phyloP scores from a whole-genome alignment of 2,888 invertebrate species.

The Odiellus spinosus region DNA sequence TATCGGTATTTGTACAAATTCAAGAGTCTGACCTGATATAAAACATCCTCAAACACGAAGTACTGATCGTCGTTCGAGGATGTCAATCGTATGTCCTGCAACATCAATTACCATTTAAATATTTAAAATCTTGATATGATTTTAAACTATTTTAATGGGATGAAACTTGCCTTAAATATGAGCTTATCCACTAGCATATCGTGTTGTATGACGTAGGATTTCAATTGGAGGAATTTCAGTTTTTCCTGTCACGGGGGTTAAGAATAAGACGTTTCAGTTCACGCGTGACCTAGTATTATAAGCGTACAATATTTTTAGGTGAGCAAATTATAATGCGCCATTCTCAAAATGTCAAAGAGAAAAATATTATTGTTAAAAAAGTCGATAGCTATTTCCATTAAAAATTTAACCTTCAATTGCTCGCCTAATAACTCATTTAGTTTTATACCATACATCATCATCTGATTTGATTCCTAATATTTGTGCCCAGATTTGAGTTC shows the following conservation, averaged over 20 bases:
- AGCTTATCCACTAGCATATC: constrained; percentile 86
- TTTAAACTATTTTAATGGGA: not conserved
- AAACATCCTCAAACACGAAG: constrained; percentile 88
- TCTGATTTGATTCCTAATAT: constrained; percentile 48
- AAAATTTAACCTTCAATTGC: not conserved
- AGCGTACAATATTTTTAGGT: not conserved
- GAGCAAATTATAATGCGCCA: not conserved
- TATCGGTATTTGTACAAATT: too few species aligned
- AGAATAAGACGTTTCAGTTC: not conserved
- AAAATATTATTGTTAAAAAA: not conserved
- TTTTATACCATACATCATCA: constrained; percentile 40
- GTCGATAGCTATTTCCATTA: not conserved
- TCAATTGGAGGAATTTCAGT: constrained; percentile 57
- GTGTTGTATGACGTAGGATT: constrained; percentile 62
- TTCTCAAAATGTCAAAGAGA: not conserved
- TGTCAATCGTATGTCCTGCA: constrained; percentile 73
- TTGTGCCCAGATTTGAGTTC: constrained; percentile 70
- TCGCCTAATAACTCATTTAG: too few species aligned
- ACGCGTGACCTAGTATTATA: not conserved
- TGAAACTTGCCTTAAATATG: constrained; percentile 54
- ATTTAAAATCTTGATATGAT: not conserved
- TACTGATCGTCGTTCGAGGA: constrained; percentile 96
- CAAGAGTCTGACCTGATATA: constrained; percentile 54
- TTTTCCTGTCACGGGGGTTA: constrained; percentile 25
- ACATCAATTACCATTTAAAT: constrained; percentile 4